A percentile compares a stretch with the other conserved stretches of the same genome.
These are phyloP conservation scores for Ypsolopha scabrella DNA, from an alignment of 2,888 invertebrate species.

Conservation along the genomic window DNA sequence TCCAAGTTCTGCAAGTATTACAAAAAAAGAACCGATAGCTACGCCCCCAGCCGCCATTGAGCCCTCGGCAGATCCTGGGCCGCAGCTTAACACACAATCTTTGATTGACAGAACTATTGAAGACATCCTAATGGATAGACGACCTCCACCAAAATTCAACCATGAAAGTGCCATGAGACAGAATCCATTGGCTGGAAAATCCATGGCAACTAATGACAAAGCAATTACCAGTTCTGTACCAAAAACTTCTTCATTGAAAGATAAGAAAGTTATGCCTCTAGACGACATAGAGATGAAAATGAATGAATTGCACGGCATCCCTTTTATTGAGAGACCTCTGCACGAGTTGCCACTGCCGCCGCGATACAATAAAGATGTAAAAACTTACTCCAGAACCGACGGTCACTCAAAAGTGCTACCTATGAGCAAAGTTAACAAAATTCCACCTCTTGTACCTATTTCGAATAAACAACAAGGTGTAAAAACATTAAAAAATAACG, in stretches of 20 bases:
- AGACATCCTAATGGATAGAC: constrained; percentile 31
- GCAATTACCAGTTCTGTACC: constrained; percentile 3
- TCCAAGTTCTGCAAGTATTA: not conserved
- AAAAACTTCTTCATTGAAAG: not conserved
- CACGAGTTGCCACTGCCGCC: constrained; percentile 36
- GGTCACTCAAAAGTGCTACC: constrained; percentile 14
- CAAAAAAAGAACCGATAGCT: not conserved
- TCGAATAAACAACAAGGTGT: constrained; percentile 21
- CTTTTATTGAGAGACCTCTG: constrained; percentile 43
- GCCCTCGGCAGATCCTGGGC: not conserved
- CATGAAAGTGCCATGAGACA: not conserved
- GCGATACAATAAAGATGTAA: constrained; percentile 19
- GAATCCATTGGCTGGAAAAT: not conserved
- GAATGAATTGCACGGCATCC: constrained; percentile 60
- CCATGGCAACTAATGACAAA: constrained; percentile 6
- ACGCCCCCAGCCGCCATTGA: not conserved
- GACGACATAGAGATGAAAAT: constrained; percentile 61
- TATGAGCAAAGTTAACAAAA: constrained; percentile 22
- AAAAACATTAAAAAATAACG: constrained; percentile 17
- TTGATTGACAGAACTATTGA: constrained; percentile 59
- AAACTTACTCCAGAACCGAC: constrained; percentile 24
- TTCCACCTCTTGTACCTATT: constrained; percentile 32
- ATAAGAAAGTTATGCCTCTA: constrained; percentile 17
- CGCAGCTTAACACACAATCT: constrained; percentile 33
- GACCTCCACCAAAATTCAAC: constrained; percentile 6